Base-by-base conservation (phyloP, 2,888 invertebrate species). In the Formica aserva region DNA sequence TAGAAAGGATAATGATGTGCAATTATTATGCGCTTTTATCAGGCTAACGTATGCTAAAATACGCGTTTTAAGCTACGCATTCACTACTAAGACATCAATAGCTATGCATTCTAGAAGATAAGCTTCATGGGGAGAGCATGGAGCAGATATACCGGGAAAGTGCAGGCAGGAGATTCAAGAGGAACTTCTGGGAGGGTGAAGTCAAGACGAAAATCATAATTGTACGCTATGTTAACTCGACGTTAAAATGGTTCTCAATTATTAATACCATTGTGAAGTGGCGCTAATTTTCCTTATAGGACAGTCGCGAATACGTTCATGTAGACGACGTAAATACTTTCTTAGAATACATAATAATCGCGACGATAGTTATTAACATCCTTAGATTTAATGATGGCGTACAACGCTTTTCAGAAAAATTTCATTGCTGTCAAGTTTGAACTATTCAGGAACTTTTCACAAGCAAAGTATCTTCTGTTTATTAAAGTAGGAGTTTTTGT, bases 181-280 rank as follows among this genome's bases (percentile, higher is more conserved):
- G 82, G 48, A 76, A 71, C 75, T 83, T 76, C 65, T 67, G 63
- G 74, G 35, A 72, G 29, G 35, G 65, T 63, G 62, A 83, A 84
- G 82, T 76, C 84, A 82, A 52, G 76, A 84, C 76, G 83, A 82
- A 72, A 84, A 71, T 84, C 83, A 57, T 84, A 84, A 82, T 82
- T 82, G 71, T 76, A 66, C 75, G 65, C 67, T 57, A 18, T 65
- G 82, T 83, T 83, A 83, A 72, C 83, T 77, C 52, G 77, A 71
- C 76, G 72, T 82, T 83, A 85, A 85, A 77, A 83, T 85, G 71
- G 76, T 83, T 72, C 71, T 77, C n/a, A 75, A 65, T 76, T 85
- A 83, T 85, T 85, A 85, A 77, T 76, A 69, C 57, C 71, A 52
- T 45, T 48, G 69, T 52, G 76, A 57, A 75, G 65, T 48, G 45